Percentiles rank a stretch among this genome's conserved stretches.
Conservation (phyloP, 2,888 invertebrate genomes). For the Orgyia antiqua region DNA sequence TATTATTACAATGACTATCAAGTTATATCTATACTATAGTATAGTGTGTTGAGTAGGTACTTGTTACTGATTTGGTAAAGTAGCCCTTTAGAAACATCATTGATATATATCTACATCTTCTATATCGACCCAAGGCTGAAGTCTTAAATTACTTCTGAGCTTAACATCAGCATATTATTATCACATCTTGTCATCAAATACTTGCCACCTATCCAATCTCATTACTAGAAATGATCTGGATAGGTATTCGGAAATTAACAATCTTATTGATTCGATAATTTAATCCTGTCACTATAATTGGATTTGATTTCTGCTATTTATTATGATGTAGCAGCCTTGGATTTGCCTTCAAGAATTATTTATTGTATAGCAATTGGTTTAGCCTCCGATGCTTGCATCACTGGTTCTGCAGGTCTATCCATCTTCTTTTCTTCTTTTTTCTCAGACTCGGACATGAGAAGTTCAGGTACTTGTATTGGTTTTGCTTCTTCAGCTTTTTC, state of each 20-base stretch:
- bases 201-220: too few species aligned
- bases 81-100: slow-evolving; percentile 41
- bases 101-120: too few species aligned
- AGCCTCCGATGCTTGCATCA: slow-evolving; percentile 22
- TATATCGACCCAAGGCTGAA: slow-evolving; percentile 7
- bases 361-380: slow-evolving; percentile 16
- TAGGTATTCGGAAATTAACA: too few species aligned
- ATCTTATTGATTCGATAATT: too few species aligned
- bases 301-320: too few species aligned
- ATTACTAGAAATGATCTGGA: too few species aligned
- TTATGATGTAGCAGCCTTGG: too few species aligned
- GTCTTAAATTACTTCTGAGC: too few species aligned
- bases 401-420: slow-evolving; percentile 35
- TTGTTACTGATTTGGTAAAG: slow-evolving; percentile 64
- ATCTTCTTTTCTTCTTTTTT: slow-evolving; percentile 36
- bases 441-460: slow-evolving; percentile 60
- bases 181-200: too few species aligned
- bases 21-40: slow-evolving; percentile 40
- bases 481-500: slow-evolving; percentile 32
- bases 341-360: slow-evolving; percentile 1
- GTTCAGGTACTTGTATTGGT: slow-evolving; percentile 59
- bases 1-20: slow-evolving; percentile 54
- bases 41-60: slow-evolving; percentile 15
- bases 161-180: too few species aligned
- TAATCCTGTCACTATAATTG: too few species aligned